Evolutionary conservation across 1,140 invertebrate species (phyloP), one percentile per base, ranked within the genome.

Genomic region (Drosophila albomicans): DNA sequence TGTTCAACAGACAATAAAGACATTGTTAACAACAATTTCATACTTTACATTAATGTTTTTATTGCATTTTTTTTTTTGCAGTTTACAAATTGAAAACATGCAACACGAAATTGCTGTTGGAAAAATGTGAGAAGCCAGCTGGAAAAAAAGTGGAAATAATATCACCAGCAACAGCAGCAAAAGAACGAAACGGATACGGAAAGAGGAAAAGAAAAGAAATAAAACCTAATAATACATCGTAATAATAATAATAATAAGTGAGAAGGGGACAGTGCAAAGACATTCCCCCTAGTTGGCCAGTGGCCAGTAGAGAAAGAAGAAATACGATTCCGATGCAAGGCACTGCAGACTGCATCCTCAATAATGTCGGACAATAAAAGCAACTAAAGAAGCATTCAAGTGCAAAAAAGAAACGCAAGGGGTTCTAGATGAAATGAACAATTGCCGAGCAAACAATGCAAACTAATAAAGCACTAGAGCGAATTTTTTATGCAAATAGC

Each of bases 381-480:
- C 64, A 57, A 59, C 10, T 65, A 30, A 28, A 62, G 66, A 66
- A 78, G 76, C 82, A 81, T 58, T 72, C 66, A 63, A 62, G 62
- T 75, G 65, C 61, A 62, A 32, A 32, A 62, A 32, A 32, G 51
- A 13, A 54, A 10, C 43, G 13, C 32, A 15, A 49, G 10, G 20
- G 10, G 51, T 13, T 4, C 8, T 2, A 11, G 51, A 32, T 43
- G 41, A 15, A 54, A 54, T 54, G 51, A 71, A 65, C 61, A 71
- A 56, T 75, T 71, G 49, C 13, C 2, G 13, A 48, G 78, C 81
- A 85, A 81, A 89, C 85, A 89, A 89, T 89, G 85, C 79, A 75
- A 89, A 89, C 86, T 75, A 90, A 89, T 89, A 89, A 85, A 85
- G 85, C 72, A 89, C 78, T 85, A 79, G 80, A 88, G 81, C 62